phyloP scores from a whole-genome alignment of 2,113 vertebrate genomes.

The Sapayoa aenigma region DNA sequence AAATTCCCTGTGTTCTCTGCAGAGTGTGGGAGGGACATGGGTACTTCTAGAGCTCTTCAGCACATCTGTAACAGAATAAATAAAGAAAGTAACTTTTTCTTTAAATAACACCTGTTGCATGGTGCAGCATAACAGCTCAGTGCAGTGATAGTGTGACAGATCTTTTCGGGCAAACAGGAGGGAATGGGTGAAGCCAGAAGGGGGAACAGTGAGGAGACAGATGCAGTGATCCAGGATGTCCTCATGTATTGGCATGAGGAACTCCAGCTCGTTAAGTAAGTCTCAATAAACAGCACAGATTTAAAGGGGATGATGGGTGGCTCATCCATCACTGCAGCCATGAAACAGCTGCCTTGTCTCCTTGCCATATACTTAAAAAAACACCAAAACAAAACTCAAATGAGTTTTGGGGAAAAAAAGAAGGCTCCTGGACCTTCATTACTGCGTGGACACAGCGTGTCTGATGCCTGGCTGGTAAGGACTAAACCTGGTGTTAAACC shows the following conservation, averaged over 20 bases:
- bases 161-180: neutral
- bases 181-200: neutral
- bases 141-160: neutral
- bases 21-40: neutral
- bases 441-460: neutral
- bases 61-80: neutral
- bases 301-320: neutral
- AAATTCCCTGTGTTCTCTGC: neutral
- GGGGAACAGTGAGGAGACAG: neutral
- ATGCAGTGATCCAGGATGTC: neutral
- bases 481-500: neutral
- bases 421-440: neutral
- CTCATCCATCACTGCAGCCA: neutral
- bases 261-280: neutral
- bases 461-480: neutral
- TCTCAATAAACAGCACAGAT: neutral
- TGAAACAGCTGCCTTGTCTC: neutral
- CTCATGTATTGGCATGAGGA: constrained; percentile 12
- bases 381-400: neutral
- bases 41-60: neutral
- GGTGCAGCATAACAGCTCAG: neutral
- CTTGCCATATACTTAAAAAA: neutral
- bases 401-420: neutral
- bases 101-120: neutral
- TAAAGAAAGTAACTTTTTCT: neutral